Percentiles rank a stretch among this genome's conserved stretches.
Evolutionary conservation across 2,113 vertebrate genomes (phyloP).

Genomic region (Desmodus rotundus): DNA sequence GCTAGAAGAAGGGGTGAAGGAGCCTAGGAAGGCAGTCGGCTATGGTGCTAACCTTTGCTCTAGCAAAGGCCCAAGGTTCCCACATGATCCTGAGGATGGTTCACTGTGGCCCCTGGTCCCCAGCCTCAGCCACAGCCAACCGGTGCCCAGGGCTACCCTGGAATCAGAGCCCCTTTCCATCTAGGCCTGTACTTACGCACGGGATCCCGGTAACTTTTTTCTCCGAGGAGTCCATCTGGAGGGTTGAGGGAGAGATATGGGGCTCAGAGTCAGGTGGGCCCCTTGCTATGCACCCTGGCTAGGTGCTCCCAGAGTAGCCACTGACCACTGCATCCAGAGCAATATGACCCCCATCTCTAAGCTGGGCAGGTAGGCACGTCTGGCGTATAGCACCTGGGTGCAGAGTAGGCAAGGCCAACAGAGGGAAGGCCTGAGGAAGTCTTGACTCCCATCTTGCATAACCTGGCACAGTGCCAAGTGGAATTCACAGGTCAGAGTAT

Average conservation of each 20-base stretch:
- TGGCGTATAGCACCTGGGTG: background rate
- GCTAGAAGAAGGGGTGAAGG: background rate
- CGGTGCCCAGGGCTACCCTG: background rate
- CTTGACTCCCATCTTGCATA: background rate
- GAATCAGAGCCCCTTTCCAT: background rate
- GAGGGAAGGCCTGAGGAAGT: background rate
- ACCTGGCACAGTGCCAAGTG: background rate
- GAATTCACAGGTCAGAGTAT: background rate
- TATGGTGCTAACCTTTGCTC: background rate
- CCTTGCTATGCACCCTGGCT: background rate
- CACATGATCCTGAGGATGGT: background rate
- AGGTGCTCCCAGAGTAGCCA: background rate
- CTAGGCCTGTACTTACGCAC: constrained; percentile 74
- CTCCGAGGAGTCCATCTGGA: constrained; percentile 78
- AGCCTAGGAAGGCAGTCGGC: background rate
- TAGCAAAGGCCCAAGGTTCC: background rate
- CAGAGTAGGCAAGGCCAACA: background rate
- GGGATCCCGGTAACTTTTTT: constrained; percentile 80
- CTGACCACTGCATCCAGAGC: background rate
- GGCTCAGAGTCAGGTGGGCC: background rate
- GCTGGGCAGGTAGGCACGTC: background rate
- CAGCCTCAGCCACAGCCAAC: background rate
- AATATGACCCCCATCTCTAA: background rate
- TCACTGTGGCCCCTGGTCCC: background rate
- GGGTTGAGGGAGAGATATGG: constrained; percentile 22